These are phyloP conservation scores for Climacteris rufus DNA, from an alignment of 2,113 vertebrate species.

Conservation along the genomic window DNA sequence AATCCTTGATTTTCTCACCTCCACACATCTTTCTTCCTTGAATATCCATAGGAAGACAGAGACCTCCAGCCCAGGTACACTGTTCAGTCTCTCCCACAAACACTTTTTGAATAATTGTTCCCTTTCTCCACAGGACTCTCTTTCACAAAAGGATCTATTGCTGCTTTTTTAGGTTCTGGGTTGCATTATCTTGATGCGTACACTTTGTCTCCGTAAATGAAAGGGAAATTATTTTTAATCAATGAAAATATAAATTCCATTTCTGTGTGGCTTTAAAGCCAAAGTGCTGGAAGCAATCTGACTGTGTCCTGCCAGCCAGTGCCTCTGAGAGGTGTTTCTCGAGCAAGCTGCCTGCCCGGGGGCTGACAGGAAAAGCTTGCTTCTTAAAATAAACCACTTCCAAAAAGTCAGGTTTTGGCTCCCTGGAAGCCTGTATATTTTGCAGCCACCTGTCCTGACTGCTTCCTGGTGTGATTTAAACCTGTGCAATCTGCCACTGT, in stretches of 20 bases:
- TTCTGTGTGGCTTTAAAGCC: not conserved
- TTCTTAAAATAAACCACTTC: conserved; percentile 6
- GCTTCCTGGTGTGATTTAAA: conserved; percentile 49
- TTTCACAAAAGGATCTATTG: not conserved
- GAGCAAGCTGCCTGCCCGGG: not conserved
- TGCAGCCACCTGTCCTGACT: conserved; percentile 27
- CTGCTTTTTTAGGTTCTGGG: not conserved
- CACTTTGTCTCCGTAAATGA: not conserved
- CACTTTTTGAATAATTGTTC: not conserved
- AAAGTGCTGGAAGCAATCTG: not conserved
- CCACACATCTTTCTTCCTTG: not conserved
- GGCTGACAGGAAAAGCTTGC: conserved; percentile 3
- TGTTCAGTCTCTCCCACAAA: not conserved
- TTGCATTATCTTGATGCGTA: not conserved
- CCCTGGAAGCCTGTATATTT: not conserved
- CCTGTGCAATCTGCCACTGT: not conserved
- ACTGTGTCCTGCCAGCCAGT: not conserved
- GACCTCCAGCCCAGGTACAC: not conserved
- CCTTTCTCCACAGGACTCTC: not conserved
- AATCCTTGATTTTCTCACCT: not conserved
- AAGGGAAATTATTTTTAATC: not conserved
- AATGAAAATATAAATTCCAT: not conserved
- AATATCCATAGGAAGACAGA: not conserved
- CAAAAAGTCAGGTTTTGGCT: not conserved
- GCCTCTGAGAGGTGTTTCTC: not conserved